Percentiles rank a stretch among this genome's conserved stretches.
Conservation (phyloP, 2,113 vertebrate species). For the Emydocephalus ijimae region DNA sequence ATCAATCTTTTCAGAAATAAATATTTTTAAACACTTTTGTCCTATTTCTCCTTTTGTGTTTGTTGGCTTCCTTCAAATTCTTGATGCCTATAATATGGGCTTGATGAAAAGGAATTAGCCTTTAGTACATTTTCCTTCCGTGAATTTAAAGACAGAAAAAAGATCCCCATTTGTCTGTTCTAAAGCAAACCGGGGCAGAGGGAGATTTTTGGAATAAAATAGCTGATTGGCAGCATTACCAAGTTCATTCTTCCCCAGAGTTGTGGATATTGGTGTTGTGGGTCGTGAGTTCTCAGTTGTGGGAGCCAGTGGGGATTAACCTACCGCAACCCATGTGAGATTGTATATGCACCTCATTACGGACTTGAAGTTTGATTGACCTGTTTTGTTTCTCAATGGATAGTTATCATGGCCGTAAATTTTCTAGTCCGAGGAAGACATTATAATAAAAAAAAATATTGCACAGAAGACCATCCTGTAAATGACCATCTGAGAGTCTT, state of each 20-base stretch:
- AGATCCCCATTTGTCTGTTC: not conserved
- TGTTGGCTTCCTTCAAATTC: not conserved
- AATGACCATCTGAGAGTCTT: not conserved
- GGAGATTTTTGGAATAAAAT: not conserved
- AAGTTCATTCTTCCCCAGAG: not conserved
- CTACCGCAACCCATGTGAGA: not conserved
- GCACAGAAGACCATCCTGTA: not conserved
- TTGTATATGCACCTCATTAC: not conserved
- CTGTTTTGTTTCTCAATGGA: not conserved
- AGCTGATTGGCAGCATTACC: not conserved
- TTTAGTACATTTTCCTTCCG: not conserved
- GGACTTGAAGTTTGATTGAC: not conserved
- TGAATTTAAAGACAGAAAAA: not conserved
- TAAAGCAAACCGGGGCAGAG: not conserved
- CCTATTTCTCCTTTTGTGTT: not conserved
- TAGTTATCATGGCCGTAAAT: not conserved
- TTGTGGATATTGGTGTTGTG: not conserved
- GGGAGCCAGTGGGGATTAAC: not conserved
- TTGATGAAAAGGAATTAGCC: not conserved
- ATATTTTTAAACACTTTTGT: not conserved
- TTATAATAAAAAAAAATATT: not conserved
- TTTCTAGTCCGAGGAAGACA: not conserved
- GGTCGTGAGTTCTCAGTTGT: not conserved
- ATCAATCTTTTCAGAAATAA: not conserved
- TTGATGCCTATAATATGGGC: not conserved